Evolutionary conservation across 2,888 invertebrate genomes (phyloP).

Genomic region (Flabesymbios commensalis): DNA sequence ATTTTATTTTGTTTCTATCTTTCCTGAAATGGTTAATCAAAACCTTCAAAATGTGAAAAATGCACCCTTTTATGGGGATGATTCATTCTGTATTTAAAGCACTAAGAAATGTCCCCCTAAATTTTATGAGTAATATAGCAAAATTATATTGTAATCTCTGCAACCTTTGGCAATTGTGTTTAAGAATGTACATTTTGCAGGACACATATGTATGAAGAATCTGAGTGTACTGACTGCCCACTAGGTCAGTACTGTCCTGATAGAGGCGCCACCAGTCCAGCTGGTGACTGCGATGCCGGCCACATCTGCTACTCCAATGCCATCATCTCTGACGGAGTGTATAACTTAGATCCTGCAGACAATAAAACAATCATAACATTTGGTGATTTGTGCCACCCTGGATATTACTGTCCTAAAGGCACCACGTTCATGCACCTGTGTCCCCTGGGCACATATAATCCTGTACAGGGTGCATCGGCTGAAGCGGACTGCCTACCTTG

Average conservation of each 20-base stretch:
- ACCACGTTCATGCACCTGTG: slow-evolving; percentile 48
- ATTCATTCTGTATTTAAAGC: too few relatives aligned
- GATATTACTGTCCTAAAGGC: slow-evolving; percentile 54
- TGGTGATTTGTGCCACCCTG: slow-evolving; percentile 54
- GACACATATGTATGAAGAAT: slow-evolving; percentile 18
- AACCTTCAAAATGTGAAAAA: too few relatives aligned
- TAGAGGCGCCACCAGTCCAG: slow-evolving; percentile 45
- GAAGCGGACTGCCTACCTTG: slow-evolving; percentile 45
- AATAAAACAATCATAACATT: slow-evolving; percentile 50
- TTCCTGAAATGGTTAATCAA: too few relatives aligned
- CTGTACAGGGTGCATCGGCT: slow-evolving; percentile 39
- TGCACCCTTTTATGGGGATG: too few relatives aligned
- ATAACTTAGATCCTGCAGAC: slow-evolving; percentile 48
- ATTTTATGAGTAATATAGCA: too few relatives aligned
- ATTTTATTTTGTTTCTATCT: too few relatives aligned
- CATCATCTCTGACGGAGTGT: slow-evolving; percentile 50
- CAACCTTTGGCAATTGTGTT: too few relatives aligned
- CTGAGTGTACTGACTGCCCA: slow-evolving; percentile 50
- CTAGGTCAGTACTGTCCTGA: slow-evolving; percentile 53
- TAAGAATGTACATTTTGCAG: too few relatives aligned
- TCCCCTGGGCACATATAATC: slow-evolving; percentile 53
- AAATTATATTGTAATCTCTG: too few relatives aligned
- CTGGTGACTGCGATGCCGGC: slow-evolving; percentile 53
- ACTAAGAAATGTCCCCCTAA: too few relatives aligned
- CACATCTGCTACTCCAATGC: slow-evolving; percentile 55